A percentile compares a stretch with the other conserved stretches of the same genome.
These are phyloP conservation scores for Cyaniris semiargus DNA, from an alignment of 2,888 invertebrate genomes.

Conservation along the genomic window DNA sequence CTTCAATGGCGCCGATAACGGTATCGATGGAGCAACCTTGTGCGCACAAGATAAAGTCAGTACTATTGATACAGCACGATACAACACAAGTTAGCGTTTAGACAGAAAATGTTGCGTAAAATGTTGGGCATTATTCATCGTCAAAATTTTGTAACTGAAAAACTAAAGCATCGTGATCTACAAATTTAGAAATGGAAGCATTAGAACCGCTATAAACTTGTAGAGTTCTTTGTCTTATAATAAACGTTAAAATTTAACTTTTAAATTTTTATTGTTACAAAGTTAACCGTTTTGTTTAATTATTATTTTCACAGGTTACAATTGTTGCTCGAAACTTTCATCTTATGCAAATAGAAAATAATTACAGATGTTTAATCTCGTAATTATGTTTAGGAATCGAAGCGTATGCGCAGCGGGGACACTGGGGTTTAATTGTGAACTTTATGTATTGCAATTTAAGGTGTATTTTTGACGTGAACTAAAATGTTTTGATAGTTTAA, in stretches of 20 bases:
- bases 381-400: slow-evolving; percentile 60
- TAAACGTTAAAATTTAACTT: slow-evolving; percentile 18
- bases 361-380: slow-evolving; percentile 49
- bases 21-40: slow-evolving; percentile 37
- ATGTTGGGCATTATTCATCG: not conserved
- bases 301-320: slow-evolving; percentile 33
- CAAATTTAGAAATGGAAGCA: not conserved
- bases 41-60: slow-evolving; percentile 26
- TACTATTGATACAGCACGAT: not conserved
- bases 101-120: slow-evolving; percentile 6
- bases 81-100: slow-evolving; percentile 1
- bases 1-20: slow-evolving; percentile 28
- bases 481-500: slow-evolving; percentile 66
- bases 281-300: slow-evolving; percentile 30
- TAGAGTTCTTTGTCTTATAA: not conserved
- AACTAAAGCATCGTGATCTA: not conserved
- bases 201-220: not conserved
- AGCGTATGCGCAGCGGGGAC: slow-evolving; percentile 50
- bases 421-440: not conserved
- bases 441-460: not conserved
- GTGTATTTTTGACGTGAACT: not conserved
- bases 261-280: slow-evolving; percentile 3
- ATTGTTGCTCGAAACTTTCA: slow-evolving; percentile 45
- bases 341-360: slow-evolving; percentile 48
- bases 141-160: not conserved